These are phyloP conservation scores for Busseola fusca DNA, from an alignment of 2,888 invertebrate species.

Conservation along the genomic window DNA sequence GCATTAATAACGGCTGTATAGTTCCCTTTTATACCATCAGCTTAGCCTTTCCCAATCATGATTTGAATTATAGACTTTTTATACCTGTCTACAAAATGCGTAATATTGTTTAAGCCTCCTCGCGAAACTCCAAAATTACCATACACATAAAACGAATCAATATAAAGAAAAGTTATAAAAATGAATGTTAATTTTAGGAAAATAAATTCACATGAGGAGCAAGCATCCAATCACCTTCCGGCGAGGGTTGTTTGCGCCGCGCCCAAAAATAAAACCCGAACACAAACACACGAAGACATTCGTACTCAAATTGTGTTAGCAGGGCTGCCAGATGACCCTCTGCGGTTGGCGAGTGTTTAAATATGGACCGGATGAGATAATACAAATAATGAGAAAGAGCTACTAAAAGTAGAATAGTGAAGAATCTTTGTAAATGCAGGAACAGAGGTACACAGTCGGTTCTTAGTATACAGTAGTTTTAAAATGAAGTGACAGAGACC, in stretches of 20 bases:
- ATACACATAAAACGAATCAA: constrained; percentile 36
- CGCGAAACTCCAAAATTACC: constrained; percentile 31
- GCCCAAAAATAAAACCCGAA: constrained; percentile 56
- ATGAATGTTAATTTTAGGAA: constrained; percentile 53
- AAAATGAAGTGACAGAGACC: too few relatives aligned
- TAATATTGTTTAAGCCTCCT: constrained; percentile 17
- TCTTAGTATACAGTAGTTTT: too few relatives aligned
- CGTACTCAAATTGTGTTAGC: constrained; percentile 55
- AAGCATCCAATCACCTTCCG: constrained; percentile 55
- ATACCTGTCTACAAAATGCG: not conserved
- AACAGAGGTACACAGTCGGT: not conserved
- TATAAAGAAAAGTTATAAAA: constrained; percentile 49
- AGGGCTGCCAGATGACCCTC: constrained; percentile 59
- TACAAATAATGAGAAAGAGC: constrained; percentile 44
- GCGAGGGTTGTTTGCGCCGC: constrained; percentile 55
- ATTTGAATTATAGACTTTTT: not conserved
- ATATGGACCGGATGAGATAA: constrained; percentile 53
- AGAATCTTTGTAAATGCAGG: not conserved
- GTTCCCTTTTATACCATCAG: not conserved
- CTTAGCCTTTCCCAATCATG: not conserved
- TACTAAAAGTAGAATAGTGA: constrained; percentile 2
- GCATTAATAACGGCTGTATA: not conserved
- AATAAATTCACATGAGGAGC: constrained; percentile 52
- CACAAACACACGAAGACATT: constrained; percentile 54
- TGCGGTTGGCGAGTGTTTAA: constrained; percentile 47